These are phyloP conservation scores for Rhynchopsitta pachyrhyncha DNA, from an alignment of 2,113 vertebrate species.

Conservation along the genomic window DNA sequence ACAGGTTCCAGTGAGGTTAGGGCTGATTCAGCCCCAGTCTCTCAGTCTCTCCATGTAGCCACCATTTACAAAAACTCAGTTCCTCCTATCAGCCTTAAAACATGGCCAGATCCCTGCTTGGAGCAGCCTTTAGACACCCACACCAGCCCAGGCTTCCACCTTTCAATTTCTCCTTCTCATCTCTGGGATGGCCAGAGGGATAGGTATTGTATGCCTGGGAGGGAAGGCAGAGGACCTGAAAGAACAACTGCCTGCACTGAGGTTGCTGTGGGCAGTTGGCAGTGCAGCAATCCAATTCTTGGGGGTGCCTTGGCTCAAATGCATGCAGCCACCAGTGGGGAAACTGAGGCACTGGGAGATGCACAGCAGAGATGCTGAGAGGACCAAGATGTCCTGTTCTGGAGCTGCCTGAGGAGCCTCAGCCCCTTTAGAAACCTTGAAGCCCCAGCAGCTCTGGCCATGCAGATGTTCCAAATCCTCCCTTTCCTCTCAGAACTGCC, in stretches of 20 bases:
- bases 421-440: neutral
- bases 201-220: neutral
- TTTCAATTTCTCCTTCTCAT: neutral
- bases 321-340: neutral
- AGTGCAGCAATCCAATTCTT: neutral
- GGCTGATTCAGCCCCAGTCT: neutral
- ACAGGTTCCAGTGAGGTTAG: neutral
- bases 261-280: neutral
- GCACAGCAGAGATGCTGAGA: neutral
- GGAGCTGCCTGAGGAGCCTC: accelerated
- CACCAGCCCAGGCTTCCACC: neutral
- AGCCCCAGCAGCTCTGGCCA: neutral
- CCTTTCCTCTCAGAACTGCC: neutral
- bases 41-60: neutral
- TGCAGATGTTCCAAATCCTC: neutral
- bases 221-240: neutral
- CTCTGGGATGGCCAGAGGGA: accelerated
- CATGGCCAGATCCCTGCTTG: neutral
- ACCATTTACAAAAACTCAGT: neutral
- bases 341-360: neutral
- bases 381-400: neutral
- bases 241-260: neutral
- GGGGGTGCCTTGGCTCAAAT: neutral
- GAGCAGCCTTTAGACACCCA: neutral
- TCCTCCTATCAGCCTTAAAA: neutral